These are phyloP conservation scores for Acanthochromis polyacanthus DNA, from an alignment of 2,113 vertebrate genomes.

Conservation along the genomic window DNA sequence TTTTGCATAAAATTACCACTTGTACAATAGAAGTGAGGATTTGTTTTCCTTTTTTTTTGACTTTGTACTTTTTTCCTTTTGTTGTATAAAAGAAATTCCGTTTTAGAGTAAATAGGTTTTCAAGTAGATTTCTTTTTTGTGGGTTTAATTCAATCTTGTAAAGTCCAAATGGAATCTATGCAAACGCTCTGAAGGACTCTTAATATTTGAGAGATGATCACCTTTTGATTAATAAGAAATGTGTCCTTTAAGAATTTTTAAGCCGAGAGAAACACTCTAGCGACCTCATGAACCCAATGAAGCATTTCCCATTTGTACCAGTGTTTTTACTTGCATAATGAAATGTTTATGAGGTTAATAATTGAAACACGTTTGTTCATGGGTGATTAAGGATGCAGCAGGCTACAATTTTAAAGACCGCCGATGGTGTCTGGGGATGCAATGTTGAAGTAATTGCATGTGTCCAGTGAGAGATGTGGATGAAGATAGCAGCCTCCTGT, in stretches of 20 bases:
- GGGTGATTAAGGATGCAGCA: slow-evolving; percentile 30
- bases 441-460: slow-evolving; percentile 8
- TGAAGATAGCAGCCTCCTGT: neutral
- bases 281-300: slow-evolving; percentile 17
- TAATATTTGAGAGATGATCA: neutral
- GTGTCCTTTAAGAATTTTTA: neutral
- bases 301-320: neutral
- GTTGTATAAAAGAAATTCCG: no score
- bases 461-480: neutral
- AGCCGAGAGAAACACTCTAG: neutral
- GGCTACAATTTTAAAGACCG: slow-evolving; percentile 12
- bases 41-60: no score
- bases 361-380: slow-evolving; percentile 17
- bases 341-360: slow-evolving; percentile 36
- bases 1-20: no score
- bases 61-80: no score
- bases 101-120: no score
- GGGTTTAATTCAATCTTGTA: no score
- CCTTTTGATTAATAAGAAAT: slow-evolving; percentile 1
- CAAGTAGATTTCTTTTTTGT: no score
- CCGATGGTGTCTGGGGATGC: neutral
- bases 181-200: no score
- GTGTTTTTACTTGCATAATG: slow-evolving; percentile 22
- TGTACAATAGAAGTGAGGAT: no score
- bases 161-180: no score